Percentiles rank a stretch among this genome's conserved stretches.
phyloP scores from a whole-genome alignment of 2,113 vertebrate genomes.

The Thunnus maccoyii region DNA sequence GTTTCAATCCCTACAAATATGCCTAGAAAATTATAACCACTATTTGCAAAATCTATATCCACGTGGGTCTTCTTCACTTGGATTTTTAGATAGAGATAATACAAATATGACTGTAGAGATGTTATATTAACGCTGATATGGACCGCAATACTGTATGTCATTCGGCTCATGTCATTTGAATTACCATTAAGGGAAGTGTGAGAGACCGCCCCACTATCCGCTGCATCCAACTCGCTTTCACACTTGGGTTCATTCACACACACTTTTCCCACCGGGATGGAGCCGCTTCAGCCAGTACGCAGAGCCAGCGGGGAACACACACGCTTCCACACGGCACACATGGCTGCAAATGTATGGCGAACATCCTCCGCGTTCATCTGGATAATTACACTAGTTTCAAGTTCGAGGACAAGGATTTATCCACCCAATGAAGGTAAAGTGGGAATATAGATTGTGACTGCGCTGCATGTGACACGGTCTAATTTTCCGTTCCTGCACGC shows the following conservation, averaged over 20 bases:
- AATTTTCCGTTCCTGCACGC: conserved; percentile 11
- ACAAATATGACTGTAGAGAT: neutral
- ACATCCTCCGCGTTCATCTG: conserved; percentile 82
- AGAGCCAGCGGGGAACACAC: conserved; percentile 76
- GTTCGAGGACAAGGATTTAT: conserved; percentile 91
- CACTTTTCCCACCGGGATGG: conserved; percentile 94
- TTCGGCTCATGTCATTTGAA: conserved; percentile 62
- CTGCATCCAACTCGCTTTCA: conserved; percentile 74
- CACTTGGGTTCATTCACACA: conserved; percentile 76
- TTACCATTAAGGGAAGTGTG: conserved; percentile 65
- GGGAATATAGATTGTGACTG: neutral
- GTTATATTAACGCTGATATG: neutral
- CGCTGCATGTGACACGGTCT: neutral
- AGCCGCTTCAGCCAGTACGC: conserved; percentile 82
- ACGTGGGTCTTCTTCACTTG: too few species aligned
- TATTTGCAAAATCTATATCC: neutral
- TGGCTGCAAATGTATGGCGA: conserved; percentile 86
- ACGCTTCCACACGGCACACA: conserved; percentile 76
- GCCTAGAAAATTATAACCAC: neutral
- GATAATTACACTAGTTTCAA: conserved; percentile 85
- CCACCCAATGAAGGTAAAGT: conserved; percentile 91
- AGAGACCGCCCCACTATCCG: conserved; percentile 78
- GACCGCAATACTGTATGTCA: conserved; percentile 8
- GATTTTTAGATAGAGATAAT: neutral
- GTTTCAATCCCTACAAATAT: neutral